Percentiles rank a stretch among this genome's conserved stretches.
phyloP scores from a whole-genome alignment of 2,888 invertebrate genomes.

The Tetrapedia diversipes region DNA sequence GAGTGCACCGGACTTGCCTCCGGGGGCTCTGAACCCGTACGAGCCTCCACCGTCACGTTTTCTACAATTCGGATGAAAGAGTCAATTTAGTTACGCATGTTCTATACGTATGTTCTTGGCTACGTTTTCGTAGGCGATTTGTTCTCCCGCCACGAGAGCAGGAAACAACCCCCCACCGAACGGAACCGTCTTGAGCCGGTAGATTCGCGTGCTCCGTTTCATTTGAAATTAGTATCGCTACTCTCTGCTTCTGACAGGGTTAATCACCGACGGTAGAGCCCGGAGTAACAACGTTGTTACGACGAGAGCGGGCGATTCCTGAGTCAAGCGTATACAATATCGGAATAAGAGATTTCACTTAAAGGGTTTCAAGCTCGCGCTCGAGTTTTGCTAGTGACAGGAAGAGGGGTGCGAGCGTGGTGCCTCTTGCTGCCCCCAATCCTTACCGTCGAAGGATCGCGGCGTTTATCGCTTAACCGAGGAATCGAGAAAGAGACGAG shows the following conservation, averaged over 20 bases:
- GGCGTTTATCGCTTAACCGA: constrained; percentile 31
- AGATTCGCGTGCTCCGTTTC: constrained; percentile 74
- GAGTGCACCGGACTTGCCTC: constrained; percentile 81
- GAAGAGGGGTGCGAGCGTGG: constrained; percentile 69
- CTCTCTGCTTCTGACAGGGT: constrained; percentile 82
- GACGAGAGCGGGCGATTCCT: constrained; percentile 54
- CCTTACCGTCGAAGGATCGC: constrained; percentile 51
- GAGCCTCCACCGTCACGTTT: constrained; percentile 78
- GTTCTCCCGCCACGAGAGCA: constrained; percentile 8
- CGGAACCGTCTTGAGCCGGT: constrained; percentile 38
- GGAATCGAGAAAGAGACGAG: constrained; percentile 27
- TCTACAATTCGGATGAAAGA: constrained; percentile 68
- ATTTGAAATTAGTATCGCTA: constrained; percentile 83
- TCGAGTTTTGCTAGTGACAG: constrained; percentile 83
- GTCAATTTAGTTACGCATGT: not conserved
- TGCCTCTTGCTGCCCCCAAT: constrained; percentile 28
- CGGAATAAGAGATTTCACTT: constrained; percentile 83
- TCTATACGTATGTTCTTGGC: too few species aligned
- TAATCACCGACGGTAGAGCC: constrained; percentile 78
- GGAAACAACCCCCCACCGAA: constrained; percentile 32
- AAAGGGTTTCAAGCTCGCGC: constrained; percentile 81
- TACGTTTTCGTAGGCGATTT: not conserved
- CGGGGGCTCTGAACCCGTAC: constrained; percentile 78
- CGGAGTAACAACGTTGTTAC: constrained; percentile 30
- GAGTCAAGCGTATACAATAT: constrained; percentile 74